Base-by-base conservation (phyloP, 2,888 invertebrate species). In the Dasysyrphus albostriatus region DNA sequence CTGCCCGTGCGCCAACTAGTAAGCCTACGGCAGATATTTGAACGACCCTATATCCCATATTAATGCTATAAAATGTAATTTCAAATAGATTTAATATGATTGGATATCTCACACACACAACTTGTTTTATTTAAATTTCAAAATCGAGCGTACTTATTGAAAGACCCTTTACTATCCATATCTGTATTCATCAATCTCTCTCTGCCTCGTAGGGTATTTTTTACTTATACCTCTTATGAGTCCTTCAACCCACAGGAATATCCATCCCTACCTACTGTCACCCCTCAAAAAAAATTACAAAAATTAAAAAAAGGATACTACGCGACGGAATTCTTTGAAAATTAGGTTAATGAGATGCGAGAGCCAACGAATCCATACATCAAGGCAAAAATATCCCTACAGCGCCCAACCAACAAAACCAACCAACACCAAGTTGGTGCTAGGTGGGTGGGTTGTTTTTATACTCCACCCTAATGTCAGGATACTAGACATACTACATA, bases 291-390 rank as follows among this genome's bases (percentile, higher is more conserved):
- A 56, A 61, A 37, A 19, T 70, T 42, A 16, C 32, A 44, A 77
- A 73, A 80, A 58, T 32, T 16, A 1, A 44, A 42, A 80, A 29
- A 58, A 73, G 24, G 54, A 75, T 76, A 82, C 67, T 69, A 51
- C 56, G 75, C 75, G 79, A 74, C 75, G 63, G 79, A 75, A 75
- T 83, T 83, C 83, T 79, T 79, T 83, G 70, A 75, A 83, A 84
- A 84, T 84, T 84, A 65, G 84, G 81, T 84, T 84, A 81, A 81
- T 81, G 80, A 81, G 76, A 81, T 84, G 80, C 72, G 12, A 83
- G 69, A 80, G 49, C 58, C 77, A 37, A 77, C 67, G 34, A 16
- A 67, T 76, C 72, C 75, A 81, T 63, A 72, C 81, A 67, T 76
- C 65, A 59, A 51, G 61, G 49, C 16, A 58, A 58, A 77, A 72